phyloP scores from a whole-genome alignment of 2,113 vertebrate genomes.

The Pseudorasbora parva region DNA sequence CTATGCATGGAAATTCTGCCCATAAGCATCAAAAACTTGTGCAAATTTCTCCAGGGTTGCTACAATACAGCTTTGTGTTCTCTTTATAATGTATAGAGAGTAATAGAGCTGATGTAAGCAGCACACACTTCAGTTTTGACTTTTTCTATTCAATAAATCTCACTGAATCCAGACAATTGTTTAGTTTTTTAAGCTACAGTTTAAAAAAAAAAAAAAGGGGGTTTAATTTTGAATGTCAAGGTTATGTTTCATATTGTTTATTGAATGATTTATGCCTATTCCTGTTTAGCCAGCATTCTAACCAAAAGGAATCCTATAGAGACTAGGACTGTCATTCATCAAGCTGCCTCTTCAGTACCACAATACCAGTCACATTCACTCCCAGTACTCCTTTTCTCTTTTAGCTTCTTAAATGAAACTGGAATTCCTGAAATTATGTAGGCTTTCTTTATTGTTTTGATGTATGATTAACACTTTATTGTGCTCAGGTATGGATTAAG shows the following conservation, averaged over 20 bases:
- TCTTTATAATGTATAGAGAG: not conserved
- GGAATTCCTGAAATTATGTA: no score
- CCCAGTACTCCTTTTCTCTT: no score
- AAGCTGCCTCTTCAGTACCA: slow-evolving; percentile 24
- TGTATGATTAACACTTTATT: no score
- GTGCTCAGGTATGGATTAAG: no score
- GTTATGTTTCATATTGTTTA: not conserved
- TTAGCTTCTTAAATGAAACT: no score
- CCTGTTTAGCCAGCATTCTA: not conserved
- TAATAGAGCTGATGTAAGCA: not conserved
- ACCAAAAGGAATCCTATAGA: no score
- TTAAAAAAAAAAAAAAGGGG: not conserved
- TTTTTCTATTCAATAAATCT: not conserved
- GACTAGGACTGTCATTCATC: slow-evolving; percentile 40
- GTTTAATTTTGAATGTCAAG: not conserved
- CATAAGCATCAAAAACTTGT: not conserved
- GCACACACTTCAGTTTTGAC: not conserved
- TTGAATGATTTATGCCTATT: not conserved
- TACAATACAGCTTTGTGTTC: not conserved
- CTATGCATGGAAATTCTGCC: slow-evolving; percentile 18
- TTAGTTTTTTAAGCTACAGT: not conserved
- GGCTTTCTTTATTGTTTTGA: no score
- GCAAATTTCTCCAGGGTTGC: not conserved
- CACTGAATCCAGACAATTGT: not conserved
- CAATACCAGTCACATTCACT: slow-evolving; percentile 40